Conservation (phyloP, 1,140 invertebrate species). For the Drosophila mayri region DNA sequence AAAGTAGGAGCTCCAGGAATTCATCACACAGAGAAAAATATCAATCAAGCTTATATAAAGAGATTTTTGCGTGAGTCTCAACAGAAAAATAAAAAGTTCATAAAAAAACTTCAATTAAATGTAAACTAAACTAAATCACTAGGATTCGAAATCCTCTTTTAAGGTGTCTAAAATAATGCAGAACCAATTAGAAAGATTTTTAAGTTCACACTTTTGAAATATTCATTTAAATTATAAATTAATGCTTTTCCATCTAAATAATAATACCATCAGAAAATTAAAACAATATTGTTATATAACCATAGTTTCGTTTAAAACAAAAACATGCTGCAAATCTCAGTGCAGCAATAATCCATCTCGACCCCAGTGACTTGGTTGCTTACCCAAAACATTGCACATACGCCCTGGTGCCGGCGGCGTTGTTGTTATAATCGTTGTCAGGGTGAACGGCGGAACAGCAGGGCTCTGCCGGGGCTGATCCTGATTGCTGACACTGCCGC, state of each 20-base stretch:
- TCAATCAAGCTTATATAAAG: neutral
- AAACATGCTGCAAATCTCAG: constrained; percentile 3
- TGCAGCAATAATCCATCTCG: constrained; percentile 9
- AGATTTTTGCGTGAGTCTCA: too few species aligned
- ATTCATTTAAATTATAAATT: neutral
- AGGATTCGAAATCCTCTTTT: too few species aligned
- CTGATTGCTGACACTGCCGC: constrained; percentile 26
- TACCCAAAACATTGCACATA: constrained; percentile 83
- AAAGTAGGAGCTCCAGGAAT: neutral
- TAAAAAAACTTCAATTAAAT: neutral
- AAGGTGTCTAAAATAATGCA: too few species aligned
- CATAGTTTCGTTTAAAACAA: neutral
- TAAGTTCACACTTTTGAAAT: neutral
- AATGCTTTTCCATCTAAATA: neutral
- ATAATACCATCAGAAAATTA: neutral
- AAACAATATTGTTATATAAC: too few species aligned
- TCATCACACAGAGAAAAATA: constrained; percentile 9
- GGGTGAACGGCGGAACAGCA: constrained; percentile 56
- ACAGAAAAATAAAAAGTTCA: neutral
- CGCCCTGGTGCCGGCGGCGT: constrained; percentile 68
- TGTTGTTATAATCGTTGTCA: constrained; percentile 76
- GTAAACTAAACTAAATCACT: too few species aligned
- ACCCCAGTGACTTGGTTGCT: constrained; percentile 52
- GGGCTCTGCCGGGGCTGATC: constrained; percentile 51
- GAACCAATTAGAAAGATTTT: too few species aligned